Conservation (phyloP, 2,888 invertebrate species). For the Cantharis flavilabris region DNA sequence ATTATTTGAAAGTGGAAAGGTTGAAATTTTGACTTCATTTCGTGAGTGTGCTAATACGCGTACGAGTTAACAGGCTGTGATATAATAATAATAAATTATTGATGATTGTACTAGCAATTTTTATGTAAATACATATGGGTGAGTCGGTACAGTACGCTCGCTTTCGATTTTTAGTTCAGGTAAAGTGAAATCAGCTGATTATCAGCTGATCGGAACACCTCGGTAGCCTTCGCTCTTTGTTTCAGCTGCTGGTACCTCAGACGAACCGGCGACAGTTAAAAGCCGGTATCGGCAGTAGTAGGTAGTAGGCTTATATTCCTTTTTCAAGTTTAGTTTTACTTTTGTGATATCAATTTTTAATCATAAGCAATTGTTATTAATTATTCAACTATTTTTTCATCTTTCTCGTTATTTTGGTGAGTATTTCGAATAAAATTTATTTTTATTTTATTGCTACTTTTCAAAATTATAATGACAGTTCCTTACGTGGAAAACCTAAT, state of each 20-base stretch:
- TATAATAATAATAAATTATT: background rate
- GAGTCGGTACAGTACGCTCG: background rate
- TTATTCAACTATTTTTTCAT: background rate
- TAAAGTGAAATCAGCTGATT: constrained; percentile 33
- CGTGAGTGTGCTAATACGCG: background rate
- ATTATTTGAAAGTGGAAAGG: background rate
- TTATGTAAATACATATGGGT: background rate
- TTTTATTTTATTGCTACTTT: background rate
- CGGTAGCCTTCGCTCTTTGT: constrained; percentile 34
- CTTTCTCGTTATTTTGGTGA: background rate
- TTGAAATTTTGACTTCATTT: background rate
- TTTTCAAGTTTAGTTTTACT: background rate
- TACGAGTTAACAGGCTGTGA: background rate
- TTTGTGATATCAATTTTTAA: constrained; percentile 13
- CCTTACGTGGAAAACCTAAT: background rate
- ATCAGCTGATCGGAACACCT: constrained; percentile 32
- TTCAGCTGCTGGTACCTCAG: constrained; percentile 29
- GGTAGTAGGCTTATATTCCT: constrained; percentile 20
- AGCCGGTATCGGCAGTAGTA: constrained; percentile 19
- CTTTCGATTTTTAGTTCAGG: constrained; percentile 23
- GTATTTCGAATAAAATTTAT: background rate
- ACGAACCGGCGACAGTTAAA: constrained; percentile 29
- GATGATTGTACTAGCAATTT: background rate
- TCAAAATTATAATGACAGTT: background rate
- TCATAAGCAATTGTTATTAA: background rate